A percentile compares a stretch with the other conserved stretches of the same genome.
phyloP scores from a whole-genome alignment of 2,113 vertebrate species.

The Hystrix cristata region DNA sequence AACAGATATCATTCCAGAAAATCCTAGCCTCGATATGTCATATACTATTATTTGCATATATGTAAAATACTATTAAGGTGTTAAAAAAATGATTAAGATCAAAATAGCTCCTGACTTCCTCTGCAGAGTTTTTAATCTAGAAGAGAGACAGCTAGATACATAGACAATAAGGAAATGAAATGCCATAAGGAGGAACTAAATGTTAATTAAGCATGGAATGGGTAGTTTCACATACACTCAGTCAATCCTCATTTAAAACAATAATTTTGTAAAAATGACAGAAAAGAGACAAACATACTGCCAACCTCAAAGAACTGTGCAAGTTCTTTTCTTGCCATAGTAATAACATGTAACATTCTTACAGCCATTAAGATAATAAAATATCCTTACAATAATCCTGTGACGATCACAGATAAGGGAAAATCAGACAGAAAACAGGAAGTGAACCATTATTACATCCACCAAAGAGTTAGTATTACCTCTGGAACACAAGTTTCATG shows the following conservation, averaged over 20 bases:
- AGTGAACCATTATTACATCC: neutral
- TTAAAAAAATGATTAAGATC: neutral
- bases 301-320: neutral
- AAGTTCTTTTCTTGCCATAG: neutral
- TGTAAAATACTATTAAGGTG: neutral
- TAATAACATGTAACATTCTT: neutral
- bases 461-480: neutral
- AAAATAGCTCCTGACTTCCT: neutral
- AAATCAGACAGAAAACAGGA: neutral
- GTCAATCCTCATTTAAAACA: constrained; percentile 3
- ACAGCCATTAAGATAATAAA: neutral
- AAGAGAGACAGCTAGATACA: neutral
- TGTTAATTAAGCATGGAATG: constrained; percentile 35
- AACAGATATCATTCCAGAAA: constrained; percentile 24
- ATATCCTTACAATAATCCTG: neutral
- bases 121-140: neutral
- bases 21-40: neutral
- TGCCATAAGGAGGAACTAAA: neutral
- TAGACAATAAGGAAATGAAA: neutral
- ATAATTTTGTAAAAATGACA: constrained; percentile 10
- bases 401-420: neutral
- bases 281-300: neutral
- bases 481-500: neutral
- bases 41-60: neutral
- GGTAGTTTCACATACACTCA: constrained; percentile 9